A percentile compares a stretch with the other conserved stretches of the same genome.
Evolutionary conservation across 2,113 vertebrate genomes (phyloP).

Genomic region (mouse (Mus musculus)): GRCm39 chr5:111518001-111518500

Average conservation of each 20-base stretch:
- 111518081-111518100: background rate
- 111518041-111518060: background rate
- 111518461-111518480: background rate
- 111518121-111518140: background rate
- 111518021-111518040: background rate
- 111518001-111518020: background rate
- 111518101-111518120: background rate
- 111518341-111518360: background rate
- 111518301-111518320: conserved; percentile 14
- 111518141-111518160: background rate
- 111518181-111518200: background rate
- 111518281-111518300: conserved; percentile 53
- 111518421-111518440: background rate
- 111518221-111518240: background rate
- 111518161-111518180: background rate
- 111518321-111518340: conserved; percentile 10
- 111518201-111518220: background rate
- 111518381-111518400: background rate
- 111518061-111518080: background rate
- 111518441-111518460: background rate
- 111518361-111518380: background rate
- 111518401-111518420: background rate
- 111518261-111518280: background rate
- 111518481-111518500: background rate
- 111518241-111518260: background rate